These are phyloP conservation scores for Coracias cyanogaster DNA, from an alignment of 2,797 vertebrate genomes.

Conservation along the genomic window DNA sequence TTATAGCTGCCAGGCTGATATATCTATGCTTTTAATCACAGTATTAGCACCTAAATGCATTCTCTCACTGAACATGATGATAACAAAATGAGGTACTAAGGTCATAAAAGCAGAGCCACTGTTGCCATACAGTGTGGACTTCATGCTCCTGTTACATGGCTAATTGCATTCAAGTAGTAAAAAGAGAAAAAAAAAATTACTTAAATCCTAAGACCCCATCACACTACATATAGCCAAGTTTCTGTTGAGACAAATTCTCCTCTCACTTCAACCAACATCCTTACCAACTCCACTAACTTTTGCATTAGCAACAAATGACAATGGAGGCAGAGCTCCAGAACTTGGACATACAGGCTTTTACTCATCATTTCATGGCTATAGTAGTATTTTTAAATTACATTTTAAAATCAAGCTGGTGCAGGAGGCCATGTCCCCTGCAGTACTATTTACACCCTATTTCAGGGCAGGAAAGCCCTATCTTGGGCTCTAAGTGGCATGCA, in stretches of 20 bases:
- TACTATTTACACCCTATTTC: background rate
- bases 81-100: background rate
- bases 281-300: background rate
- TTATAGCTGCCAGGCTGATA: conserved; percentile 12
- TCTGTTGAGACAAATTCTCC: background rate
- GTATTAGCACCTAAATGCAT: background rate
- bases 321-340: background rate
- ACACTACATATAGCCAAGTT: background rate
- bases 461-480: background rate
- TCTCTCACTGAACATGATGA: background rate
- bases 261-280: background rate
- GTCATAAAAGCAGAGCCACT: background rate
- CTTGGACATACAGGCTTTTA: background rate
- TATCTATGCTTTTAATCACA: conserved; percentile 36
- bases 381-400: background rate
- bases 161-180: background rate
- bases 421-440: background rate
- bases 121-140: background rate
- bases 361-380: background rate
- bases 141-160: background rate
- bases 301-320: background rate
- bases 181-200: background rate
- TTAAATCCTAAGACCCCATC: background rate
- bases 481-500: background rate
- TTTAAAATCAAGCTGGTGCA: background rate